Conservation (phyloP, 2,888 invertebrate species). For the Dinocampus coccinellae region DNA sequence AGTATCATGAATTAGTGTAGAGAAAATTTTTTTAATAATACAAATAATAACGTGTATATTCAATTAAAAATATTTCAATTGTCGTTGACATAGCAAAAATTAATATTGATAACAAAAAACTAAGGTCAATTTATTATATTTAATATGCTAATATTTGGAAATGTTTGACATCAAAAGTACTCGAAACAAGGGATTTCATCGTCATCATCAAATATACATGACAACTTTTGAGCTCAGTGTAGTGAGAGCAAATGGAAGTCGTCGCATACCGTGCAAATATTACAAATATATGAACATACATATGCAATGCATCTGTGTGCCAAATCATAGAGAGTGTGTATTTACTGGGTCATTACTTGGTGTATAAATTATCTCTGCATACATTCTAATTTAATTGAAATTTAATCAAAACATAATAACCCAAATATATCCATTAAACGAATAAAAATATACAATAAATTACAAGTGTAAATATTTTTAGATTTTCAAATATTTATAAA, state of each 20-base stretch:
- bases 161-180: constrained; percentile 62
- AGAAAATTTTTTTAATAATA: not conserved
- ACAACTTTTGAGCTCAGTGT: constrained; percentile 55
- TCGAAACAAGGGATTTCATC: constrained; percentile 44
- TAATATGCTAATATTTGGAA: constrained; percentile 65
- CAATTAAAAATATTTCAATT: not conserved
- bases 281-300: too few species aligned
- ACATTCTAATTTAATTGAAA: not conserved
- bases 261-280: not conserved
- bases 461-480: too few species aligned
- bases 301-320: not conserved
- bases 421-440: not conserved
- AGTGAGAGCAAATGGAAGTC: not conserved
- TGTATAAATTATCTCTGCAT: not conserved
- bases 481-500: too few species aligned
- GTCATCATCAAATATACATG: constrained; percentile 65
- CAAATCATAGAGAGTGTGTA: not conserved
- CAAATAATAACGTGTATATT: not conserved
- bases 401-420: not conserved
- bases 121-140: constrained; percentile 63
- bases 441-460: not conserved
- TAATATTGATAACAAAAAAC: constrained; percentile 54
- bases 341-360: not conserved
- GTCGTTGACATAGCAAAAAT: constrained; percentile 13
- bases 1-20: too few species aligned